Evolutionary conservation across 2,888 invertebrate genomes (phyloP).

Genomic region (Notodonta dromedarius): DNA sequence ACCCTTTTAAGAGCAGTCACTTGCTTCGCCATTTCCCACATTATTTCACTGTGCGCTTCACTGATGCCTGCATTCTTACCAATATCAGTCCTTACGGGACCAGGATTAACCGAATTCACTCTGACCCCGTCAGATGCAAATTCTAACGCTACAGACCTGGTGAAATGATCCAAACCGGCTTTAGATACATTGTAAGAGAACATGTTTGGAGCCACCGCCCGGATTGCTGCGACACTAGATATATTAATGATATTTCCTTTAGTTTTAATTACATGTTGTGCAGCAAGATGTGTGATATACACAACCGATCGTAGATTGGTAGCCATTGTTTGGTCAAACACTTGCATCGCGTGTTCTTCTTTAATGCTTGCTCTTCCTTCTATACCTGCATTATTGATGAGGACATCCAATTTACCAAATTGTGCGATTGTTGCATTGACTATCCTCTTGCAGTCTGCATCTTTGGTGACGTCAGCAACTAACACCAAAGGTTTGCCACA

Average conservation of each 20-base stretch:
- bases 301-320: slow-evolving; percentile 28
- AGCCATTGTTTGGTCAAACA: slow-evolving; percentile 19
- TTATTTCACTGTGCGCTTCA: not conserved
- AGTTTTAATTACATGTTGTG: slow-evolving; percentile 34
- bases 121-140: slow-evolving; percentile 88
- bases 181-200: slow-evolving; percentile 36
- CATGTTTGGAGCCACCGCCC: not conserved
- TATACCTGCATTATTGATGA: slow-evolving; percentile 33
- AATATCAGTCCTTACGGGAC: slow-evolving; percentile 25
- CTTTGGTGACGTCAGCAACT: slow-evolving; percentile 19
- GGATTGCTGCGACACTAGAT: slow-evolving; percentile 23
- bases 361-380: slow-evolving; percentile 2
- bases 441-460: slow-evolving; percentile 19
- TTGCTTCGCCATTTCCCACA: slow-evolving; percentile 3
- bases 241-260: slow-evolving; percentile 90
- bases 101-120: slow-evolving; percentile 68
- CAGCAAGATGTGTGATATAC: slow-evolving; percentile 28
- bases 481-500: slow-evolving; percentile 18
- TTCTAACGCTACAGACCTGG: slow-evolving; percentile 79
- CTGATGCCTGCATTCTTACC: slow-evolving; percentile 2
- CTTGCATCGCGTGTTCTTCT: slow-evolving; percentile 16
- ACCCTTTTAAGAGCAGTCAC: slow-evolving; percentile 13
- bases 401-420: slow-evolving; percentile 27
- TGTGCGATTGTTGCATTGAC: slow-evolving; percentile 14
- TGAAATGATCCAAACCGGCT: slow-evolving; percentile 42